Base-by-base conservation (phyloP, 1,140 invertebrate genomes). In the Nebria ingens region DNA sequence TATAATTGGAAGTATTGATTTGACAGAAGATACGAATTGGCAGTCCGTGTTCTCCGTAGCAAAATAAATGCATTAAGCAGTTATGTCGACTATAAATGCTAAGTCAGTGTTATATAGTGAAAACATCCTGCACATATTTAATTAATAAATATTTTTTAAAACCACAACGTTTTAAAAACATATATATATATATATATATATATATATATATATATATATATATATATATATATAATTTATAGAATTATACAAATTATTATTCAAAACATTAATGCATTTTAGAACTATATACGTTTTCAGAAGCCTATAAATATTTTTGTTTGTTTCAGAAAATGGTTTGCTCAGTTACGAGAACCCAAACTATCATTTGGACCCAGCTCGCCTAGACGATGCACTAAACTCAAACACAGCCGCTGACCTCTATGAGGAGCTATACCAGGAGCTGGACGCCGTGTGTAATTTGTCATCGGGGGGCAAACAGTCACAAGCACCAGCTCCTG, bases 331-430 rank as follows among this genome's bases (percentile, higher is more conserved):
- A 75, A 91, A 89, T 76, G 87, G 87, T 64, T 79, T 89, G 49
- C 76, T 90, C 61, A 90, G 87, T 61, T 91, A 89, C 73, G 86
- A 90, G 73, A 91, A 91, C 71, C 87, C 88, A 6, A 90, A 91
- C 72, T 91, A 91, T 70, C 86, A 89, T 64, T 74, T 90, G 70
- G 84, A 86, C 63, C 83, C 85, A 49, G 79, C 84, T 21, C 77
- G 84, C 1, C 72, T 89, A 59, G 86, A 87, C 69, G 86, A 88
- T 65, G 85, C 84, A 45, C 75, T 89, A 57, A 89, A 89, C 71
- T 85, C 83, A 59, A 87, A 87, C 68, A 80, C 78, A 15, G 75
- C 73, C 55, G 68, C 69, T 59, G 76, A 77, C 56, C 68, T 78
- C 38, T 79, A 77, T 67, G 76, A 78, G 53, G 76, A 79, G 57